Evolutionary conservation across 2,888 invertebrate genomes (phyloP), one percentile per base, ranked within the genome.

Genomic region (Myathropa florea): DNA sequence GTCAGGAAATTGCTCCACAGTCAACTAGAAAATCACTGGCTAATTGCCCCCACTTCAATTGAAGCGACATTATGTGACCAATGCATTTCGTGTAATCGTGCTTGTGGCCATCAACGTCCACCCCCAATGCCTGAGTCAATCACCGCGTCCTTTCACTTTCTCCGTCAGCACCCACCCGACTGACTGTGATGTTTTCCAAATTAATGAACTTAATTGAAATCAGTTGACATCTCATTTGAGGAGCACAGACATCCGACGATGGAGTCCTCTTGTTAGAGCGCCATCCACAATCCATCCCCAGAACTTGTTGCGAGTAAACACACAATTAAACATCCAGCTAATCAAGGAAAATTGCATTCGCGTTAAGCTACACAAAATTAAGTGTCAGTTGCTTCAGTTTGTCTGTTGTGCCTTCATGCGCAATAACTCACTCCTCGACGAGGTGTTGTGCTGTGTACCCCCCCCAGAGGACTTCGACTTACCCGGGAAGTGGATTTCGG

Each of bases 311-410:
- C 61, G 26, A 68, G 60, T 70, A 75, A 76, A 70, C 53, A 75
- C 55, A 71, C 64, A 83, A 75, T 75, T 70, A 79, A 67, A 63
- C 73, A 68, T 46, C 26, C 59, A 77, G 73, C 73, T 85, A 85
- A 85, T 85, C 64, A 85, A 71, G 64, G 61, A 53, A 57, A 80
- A 80, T 76, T 76, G 36, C 57, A 77, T 67, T 79, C 67, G 67
- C 68, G 64, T 60, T 70, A 72, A 68, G 67, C 63, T 67, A 30
- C 64, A 76, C 71, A 63, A 65, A 85, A 85, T 85, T 77, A 81
- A 77, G 70, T 81, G 73, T 73, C 77, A 60, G 72, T 77, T 84
- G 61, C 61, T 39, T 26, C 57, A 67, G 39, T 80, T 60, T 65
- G 60, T 80, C 65, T 53, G 61, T 67, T 46, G 30, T 24, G 23